These are phyloP conservation scores for Panonychus citri DNA, from an alignment of 1,140 invertebrate species.

Conservation along the genomic window DNA sequence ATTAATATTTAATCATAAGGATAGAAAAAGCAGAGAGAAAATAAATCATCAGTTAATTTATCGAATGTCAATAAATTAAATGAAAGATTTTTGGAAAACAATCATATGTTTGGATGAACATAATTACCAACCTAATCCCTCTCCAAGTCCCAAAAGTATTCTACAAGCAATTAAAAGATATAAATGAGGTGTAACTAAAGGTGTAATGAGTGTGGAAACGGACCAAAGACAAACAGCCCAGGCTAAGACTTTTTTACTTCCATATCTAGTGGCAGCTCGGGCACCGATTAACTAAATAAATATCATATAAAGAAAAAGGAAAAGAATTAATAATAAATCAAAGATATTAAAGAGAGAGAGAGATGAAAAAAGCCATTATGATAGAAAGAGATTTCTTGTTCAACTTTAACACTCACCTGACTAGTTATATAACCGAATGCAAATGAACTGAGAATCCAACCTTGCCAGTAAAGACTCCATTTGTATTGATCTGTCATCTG, in stretches of 20 bases:
- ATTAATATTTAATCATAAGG: too few species aligned
- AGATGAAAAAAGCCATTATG: too few species aligned
- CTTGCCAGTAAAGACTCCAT: slow-evolving; percentile 46
- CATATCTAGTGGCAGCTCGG: slow-evolving; percentile 41
- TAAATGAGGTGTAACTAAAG: slow-evolving; percentile 38
- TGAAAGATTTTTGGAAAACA: too few species aligned
- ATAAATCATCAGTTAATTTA: too few species aligned
- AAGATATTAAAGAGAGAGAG: neutral
- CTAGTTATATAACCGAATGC: slow-evolving; percentile 54
- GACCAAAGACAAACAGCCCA: slow-evolving; percentile 50
- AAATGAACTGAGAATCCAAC: slow-evolving; percentile 53
- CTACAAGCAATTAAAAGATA: slow-evolving; percentile 36
- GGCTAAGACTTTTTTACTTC: slow-evolving; percentile 43
- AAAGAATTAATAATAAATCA: slow-evolving; percentile 8
- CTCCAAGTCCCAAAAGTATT: slow-evolving; percentile 43
- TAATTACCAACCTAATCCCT: slow-evolving; percentile 38
- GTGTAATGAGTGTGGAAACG: slow-evolving; percentile 44
- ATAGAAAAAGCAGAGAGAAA: too few species aligned
- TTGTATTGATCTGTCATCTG: slow-evolving; percentile 47
- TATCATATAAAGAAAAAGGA: slow-evolving; percentile 8
- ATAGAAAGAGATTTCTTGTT: slow-evolving; percentile 8
- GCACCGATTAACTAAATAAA: slow-evolving; percentile 38
- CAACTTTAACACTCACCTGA: slow-evolving; percentile 30
- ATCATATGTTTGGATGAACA: neutral
- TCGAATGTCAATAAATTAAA: neutral